Percentiles rank a stretch among this genome's conserved stretches.
Evolutionary conservation across 2,113 vertebrate genomes (phyloP).

Genomic region (Mustela nigripes): DNA sequence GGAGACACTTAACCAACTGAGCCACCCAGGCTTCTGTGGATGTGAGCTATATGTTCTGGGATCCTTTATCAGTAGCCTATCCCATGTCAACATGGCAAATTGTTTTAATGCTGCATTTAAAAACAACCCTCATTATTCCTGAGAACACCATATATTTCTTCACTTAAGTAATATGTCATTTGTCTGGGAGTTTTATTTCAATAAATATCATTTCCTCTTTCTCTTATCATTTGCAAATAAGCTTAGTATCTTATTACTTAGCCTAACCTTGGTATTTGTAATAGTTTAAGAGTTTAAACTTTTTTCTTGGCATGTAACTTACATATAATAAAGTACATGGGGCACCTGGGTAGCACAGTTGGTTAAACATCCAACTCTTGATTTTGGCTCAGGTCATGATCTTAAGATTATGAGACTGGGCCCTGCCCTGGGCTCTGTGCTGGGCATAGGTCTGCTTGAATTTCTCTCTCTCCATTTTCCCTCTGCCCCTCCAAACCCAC

Average conservation of each 20-base stretch:
- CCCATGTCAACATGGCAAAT: background rate
- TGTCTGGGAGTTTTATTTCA: background rate
- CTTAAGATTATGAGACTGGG: background rate
- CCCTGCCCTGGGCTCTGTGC: background rate
- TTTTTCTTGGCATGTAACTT: background rate
- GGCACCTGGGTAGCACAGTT: background rate
- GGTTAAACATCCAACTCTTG: background rate
- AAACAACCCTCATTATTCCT: background rate
- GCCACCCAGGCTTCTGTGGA: background rate
- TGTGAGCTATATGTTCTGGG: background rate
- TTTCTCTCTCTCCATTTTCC: background rate
- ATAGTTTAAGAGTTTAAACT: background rate
- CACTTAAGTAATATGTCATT: background rate
- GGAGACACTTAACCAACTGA: background rate
- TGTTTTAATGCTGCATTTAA: background rate
- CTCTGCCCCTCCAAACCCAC: background rate
- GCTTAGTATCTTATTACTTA: background rate
- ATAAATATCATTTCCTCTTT: constrained; percentile 14
- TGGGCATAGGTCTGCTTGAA: background rate
- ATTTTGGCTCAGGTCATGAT: background rate
- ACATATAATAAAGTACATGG: background rate
- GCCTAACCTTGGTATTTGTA: background rate
- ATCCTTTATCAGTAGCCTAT: no score
- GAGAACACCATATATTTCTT: background rate
- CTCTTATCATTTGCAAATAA: constrained; percentile 4